These are phyloP conservation scores for Halictus rubicundus DNA, from an alignment of 1,140 invertebrate species.

Conservation along the genomic window DNA sequence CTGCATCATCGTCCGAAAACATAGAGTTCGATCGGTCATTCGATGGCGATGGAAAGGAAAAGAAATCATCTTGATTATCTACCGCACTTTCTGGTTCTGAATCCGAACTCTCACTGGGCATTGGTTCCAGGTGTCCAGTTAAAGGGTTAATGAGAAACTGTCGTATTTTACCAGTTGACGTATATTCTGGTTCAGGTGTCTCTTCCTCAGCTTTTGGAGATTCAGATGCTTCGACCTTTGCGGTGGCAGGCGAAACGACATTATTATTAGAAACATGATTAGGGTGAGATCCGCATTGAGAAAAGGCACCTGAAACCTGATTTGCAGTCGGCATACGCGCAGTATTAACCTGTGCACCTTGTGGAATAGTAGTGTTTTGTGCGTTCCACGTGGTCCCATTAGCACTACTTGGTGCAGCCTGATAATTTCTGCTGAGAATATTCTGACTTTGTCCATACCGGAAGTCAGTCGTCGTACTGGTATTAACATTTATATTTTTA, in stretches of 20 bases:
- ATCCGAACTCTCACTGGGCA: conserved; percentile 85
- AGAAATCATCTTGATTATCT: conserved; percentile 82
- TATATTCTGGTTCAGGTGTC: conserved; percentile 75
- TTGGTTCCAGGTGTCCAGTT: conserved; percentile 91
- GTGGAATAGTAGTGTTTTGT: conserved; percentile 68
- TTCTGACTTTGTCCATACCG: conserved; percentile 80
- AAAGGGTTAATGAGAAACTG: conserved; percentile 93
- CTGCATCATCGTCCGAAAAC: conserved; percentile 83
- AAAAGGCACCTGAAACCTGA: conserved; percentile 71
- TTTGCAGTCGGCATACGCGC: conserved; percentile 59
- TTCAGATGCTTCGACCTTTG: conserved; percentile 51
- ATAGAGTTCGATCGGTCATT: conserved; percentile 83
- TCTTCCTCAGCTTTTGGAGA: conserved; percentile 59
- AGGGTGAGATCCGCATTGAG: conserved; percentile 56
- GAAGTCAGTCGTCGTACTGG: conserved; percentile 76
- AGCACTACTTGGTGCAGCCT: conserved; percentile 52
- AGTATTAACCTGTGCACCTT: conserved; percentile 69
- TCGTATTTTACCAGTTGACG: conserved; percentile 82
- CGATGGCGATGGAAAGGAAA: conserved; percentile 81
- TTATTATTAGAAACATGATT: conserved; percentile 59
- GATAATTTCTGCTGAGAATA: conserved; percentile 78
- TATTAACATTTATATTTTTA: conserved; percentile 76
- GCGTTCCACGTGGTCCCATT: conserved; percentile 73
- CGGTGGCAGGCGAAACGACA: conserved; percentile 32
- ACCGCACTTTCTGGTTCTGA: conserved; percentile 79